phyloP scores from a whole-genome alignment of 1,140 invertebrate species.

The Ruditapes philippinarum region DNA sequence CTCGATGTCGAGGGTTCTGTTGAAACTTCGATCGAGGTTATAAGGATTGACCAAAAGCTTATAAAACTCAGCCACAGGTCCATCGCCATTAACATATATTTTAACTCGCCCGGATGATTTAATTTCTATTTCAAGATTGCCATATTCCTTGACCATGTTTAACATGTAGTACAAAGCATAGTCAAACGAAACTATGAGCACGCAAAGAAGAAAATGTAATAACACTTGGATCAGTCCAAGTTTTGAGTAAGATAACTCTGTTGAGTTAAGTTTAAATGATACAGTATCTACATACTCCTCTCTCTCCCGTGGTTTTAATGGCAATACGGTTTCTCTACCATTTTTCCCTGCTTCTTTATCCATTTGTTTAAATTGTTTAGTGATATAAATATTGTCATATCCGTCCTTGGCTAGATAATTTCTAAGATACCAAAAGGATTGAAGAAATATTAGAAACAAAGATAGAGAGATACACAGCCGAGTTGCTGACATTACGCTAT shows the following conservation, averaged over 20 bases:
- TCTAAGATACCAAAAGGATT: conserved; percentile 58
- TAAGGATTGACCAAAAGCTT: conserved; percentile 42
- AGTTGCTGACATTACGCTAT: not conserved
- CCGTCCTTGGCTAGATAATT: conserved; percentile 62
- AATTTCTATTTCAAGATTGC: conserved; percentile 49
- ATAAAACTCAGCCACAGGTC: conserved; percentile 65
- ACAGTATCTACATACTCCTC: conserved; percentile 47
- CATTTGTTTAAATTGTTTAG: conserved; percentile 42
- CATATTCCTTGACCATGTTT: conserved; percentile 46
- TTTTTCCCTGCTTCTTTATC: conserved; percentile 33
- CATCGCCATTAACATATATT: conserved; percentile 49
- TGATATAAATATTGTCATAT: conserved; percentile 68
- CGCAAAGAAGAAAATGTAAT: conserved; percentile 52
- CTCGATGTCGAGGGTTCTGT: conserved; percentile 21
- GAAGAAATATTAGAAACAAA: conserved; percentile 45
- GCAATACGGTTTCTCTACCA: conserved; percentile 32
- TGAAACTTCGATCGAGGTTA: conserved; percentile 26
- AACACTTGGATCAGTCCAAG: conserved; percentile 65
- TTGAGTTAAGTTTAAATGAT: conserved; percentile 10
- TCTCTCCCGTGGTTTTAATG: conserved; percentile 61
- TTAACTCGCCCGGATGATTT: conserved; percentile 23
- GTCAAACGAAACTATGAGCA: conserved; percentile 59
- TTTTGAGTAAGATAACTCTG: conserved; percentile 42
- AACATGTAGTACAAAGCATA: conserved; percentile 63
- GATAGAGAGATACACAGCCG: conserved; percentile 43